phyloP scores from a whole-genome alignment of 1,140 invertebrate species.

The Gonioctena quinquepunctata region DNA sequence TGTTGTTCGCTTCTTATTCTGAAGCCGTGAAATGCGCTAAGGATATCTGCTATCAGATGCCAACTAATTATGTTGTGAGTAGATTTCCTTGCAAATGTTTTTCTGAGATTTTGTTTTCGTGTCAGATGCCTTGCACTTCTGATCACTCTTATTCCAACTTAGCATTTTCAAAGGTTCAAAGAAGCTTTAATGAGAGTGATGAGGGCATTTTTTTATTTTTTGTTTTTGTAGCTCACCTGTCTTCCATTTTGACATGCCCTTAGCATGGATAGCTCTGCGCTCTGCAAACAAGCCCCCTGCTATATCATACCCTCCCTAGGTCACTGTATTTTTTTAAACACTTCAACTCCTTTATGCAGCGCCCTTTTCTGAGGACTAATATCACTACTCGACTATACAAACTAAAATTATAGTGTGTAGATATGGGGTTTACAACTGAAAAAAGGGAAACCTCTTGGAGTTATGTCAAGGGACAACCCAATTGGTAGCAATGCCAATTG shows the following conservation, averaged over 20 bases:
- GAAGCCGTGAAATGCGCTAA: conserved; percentile 46
- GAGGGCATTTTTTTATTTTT: background rate
- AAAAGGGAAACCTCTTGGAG: too few species aligned
- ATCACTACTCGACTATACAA: background rate
- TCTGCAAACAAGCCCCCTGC: conserved; percentile 39
- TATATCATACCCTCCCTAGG: background rate
- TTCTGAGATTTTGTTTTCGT: too few species aligned
- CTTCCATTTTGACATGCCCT: background rate
- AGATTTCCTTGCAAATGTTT: too few species aligned
- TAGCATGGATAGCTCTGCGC: conserved; percentile 31
- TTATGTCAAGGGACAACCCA: too few species aligned
- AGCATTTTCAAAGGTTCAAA: background rate
- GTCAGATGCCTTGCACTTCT: too few species aligned
- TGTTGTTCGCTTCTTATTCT: conserved; percentile 38
- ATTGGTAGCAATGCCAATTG: too few species aligned
- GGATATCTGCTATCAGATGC: background rate
- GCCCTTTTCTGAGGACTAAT: background rate
- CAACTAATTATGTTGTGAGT: background rate
- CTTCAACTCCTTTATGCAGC: background rate
- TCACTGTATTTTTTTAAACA: background rate
- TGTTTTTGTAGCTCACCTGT: background rate
- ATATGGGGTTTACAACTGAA: too few species aligned
- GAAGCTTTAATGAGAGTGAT: background rate
- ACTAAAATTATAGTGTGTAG: too few species aligned
- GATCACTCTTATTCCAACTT: too few species aligned